Evolutionary conservation across 2,888 invertebrate species (phyloP), one percentile per base, ranked within the genome.

Genomic region (Reticulitermes lucifugus): DNA sequence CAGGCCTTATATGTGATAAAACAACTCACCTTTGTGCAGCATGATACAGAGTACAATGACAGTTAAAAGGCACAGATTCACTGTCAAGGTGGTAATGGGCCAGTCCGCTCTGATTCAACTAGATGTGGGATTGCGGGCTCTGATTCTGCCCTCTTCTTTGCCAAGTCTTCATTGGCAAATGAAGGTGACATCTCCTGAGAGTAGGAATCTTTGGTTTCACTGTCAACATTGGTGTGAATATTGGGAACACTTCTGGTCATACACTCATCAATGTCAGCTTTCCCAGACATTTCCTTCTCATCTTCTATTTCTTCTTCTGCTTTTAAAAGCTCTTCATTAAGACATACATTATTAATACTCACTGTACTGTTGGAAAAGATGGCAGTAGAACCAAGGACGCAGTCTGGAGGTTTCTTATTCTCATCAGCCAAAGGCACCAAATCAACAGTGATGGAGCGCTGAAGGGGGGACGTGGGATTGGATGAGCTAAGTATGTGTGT

Each of bases 351-450:
- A 88, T 96, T 96, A 60, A 91, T 88, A 87, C 90, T 90, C 43
- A 92, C 96, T 21, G 96, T 96, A 89, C 97, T 97, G 89, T 98
- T 97, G 2, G 96, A 96, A 90, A 97, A 96, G 86, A 97, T 94
- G 1, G 96, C 95, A 14, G 96, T 94, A 7, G 95, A 94, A 84
- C 95, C 93, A 88, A 96, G 91, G 88, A 94, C 93, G 88, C 94
- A 79, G 43, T 83, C 86, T 18, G 84, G 83, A 35, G 85, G 85
- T 29, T 84, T 85, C 21, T 81, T 71, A 18, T 79, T 75, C 71
- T 65, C 77, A 18, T 85, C 92, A 91, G 85, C 88, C 85, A 81
- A 79, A 6, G 86, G 85, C 43, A 86, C 86, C 41, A 85, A 85
- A 86, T 87, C 87, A 83, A 87, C 86, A 12, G 88, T 87, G 60